phyloP scores from a whole-genome alignment of 35 echinoderm and acorn worm species.

The Lytechinus pictus region DNA sequence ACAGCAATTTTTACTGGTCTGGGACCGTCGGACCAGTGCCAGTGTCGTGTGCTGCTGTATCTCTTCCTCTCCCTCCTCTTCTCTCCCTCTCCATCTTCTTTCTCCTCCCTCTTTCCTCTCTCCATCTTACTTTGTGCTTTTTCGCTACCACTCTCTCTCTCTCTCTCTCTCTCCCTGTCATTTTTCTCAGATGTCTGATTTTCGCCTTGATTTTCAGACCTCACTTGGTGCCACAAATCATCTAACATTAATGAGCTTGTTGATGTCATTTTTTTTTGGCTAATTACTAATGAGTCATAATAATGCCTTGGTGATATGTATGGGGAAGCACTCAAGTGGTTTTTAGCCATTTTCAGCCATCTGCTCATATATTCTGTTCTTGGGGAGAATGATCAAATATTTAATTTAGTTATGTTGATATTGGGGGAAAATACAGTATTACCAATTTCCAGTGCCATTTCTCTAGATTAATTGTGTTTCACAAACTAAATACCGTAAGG shows the following conservation, averaged over 20 bases:
- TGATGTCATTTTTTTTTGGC: not conserved
- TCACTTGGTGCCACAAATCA: not conserved
- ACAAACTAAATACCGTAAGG: too few relatives aligned
- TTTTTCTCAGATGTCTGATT: not conserved
- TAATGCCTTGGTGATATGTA: not conserved
- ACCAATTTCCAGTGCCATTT: too few relatives aligned
- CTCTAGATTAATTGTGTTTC: too few relatives aligned
- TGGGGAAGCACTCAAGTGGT: not conserved
- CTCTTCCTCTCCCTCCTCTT: too few relatives aligned
- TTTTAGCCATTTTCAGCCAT: not conserved
- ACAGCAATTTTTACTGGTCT: too few relatives aligned
- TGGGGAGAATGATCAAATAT: not conserved
- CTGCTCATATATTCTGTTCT: not conserved
- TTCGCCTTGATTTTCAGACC: not conserved
- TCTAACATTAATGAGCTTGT: not conserved
- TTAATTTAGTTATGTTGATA: not conserved
- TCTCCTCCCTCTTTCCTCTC: too few relatives aligned
- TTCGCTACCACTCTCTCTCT: not conserved
- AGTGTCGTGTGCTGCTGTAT: too few relatives aligned
- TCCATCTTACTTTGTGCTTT: too few relatives aligned
- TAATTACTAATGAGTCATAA: slow-evolving; percentile 20
- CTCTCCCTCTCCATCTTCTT: too few relatives aligned
- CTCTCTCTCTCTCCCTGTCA: not conserved
- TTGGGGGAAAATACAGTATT: too few relatives aligned
- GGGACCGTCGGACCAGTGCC: too few relatives aligned